A percentile compares a stretch with the other conserved stretches of the same genome.
Evolutionary conservation across 1,140 invertebrate genomes (phyloP).

Genomic region (Solenopsis fugax): DNA sequence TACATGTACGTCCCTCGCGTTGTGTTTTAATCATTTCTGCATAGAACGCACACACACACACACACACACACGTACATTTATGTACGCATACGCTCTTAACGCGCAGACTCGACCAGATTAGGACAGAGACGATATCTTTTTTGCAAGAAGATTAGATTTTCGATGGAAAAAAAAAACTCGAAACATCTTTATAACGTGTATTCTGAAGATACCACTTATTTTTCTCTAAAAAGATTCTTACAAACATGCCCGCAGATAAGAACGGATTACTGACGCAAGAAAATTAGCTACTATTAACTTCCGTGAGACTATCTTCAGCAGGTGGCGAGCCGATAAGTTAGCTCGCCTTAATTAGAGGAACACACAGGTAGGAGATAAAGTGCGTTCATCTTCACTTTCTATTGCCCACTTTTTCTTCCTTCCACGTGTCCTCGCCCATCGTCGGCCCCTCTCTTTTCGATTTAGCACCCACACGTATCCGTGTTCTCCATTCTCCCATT

Average conservation of each 20-base stretch:
- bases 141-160: background rate
- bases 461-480: slow-evolving; percentile 64
- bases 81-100: too few relatives aligned
- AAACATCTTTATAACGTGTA: background rate
- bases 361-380: slow-evolving; percentile 69
- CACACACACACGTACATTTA: too few relatives aligned
- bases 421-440: slow-evolving; percentile 36
- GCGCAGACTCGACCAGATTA: background rate
- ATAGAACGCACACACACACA: too few relatives aligned
- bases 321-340: slow-evolving; percentile 19
- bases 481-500: too few relatives aligned
- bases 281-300: slow-evolving; percentile 39
- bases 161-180: background rate
- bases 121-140: background rate
- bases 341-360: slow-evolving; percentile 68
- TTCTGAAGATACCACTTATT: background rate
- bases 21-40: slow-evolving; percentile 6
- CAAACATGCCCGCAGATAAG: background rate
- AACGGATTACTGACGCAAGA: slow-evolving; percentile 1
- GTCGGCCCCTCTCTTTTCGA: slow-evolving; percentile 63
- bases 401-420: slow-evolving; percentile 31
- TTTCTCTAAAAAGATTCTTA: background rate
- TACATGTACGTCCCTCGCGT: background rate
- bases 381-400: slow-evolving; percentile 62
- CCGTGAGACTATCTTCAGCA: background rate